Base-by-base conservation (phyloP, 1,140 invertebrate genomes). In the Batillaria attramentaria region DNA sequence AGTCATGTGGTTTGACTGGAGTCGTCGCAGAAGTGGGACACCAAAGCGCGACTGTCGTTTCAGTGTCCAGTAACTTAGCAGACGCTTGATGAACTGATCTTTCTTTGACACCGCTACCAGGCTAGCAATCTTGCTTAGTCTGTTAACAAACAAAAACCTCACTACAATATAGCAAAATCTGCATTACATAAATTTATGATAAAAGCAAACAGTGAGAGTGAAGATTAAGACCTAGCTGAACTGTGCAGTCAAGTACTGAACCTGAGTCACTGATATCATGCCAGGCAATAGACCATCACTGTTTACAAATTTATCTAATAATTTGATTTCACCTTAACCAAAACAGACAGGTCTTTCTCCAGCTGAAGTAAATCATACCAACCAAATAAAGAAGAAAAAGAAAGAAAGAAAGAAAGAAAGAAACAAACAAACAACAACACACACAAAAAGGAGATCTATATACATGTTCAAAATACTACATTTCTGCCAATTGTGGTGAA, bases 31-130 rank as follows among this genome's bases (percentile, higher is more conserved):
- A 41, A 99, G 92, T 0, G 98, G 98, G 16, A 99, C 98, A 1
- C 98, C 98, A 92, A 99, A 99, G 68, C 98, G 91, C 77, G 96
- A 96, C 88, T 98, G 97, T n/a, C 98, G 81, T 89, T 99, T 99
- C 2, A 99, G 91, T 3, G 96, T 98, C 98, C 98, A 99, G 88
- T 93, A 94, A 78, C 87, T 87, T 60, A 91, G 80, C 4, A 99
- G 91, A 24, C 96, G 92, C 87, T 97, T 95, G 80, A 99, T 94
- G 86, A 99, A 95, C 82, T 96, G 94, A 68, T 95, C 95, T 79
- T 96, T 96, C 86, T 95, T 95, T 24, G 94, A 92, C 83, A 92
- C 83, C 57, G 85, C 96, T 92, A 96, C 93, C 81, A 94, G 89
- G 28, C 93, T 92, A 3, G 95, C 94, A 81, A 98, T 97, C 90